Evolutionary conservation across 2,888 invertebrate genomes (phyloP), one percentile per base, ranked within the genome.

Genomic region (Lordiphosa fenestrarum): DNA sequence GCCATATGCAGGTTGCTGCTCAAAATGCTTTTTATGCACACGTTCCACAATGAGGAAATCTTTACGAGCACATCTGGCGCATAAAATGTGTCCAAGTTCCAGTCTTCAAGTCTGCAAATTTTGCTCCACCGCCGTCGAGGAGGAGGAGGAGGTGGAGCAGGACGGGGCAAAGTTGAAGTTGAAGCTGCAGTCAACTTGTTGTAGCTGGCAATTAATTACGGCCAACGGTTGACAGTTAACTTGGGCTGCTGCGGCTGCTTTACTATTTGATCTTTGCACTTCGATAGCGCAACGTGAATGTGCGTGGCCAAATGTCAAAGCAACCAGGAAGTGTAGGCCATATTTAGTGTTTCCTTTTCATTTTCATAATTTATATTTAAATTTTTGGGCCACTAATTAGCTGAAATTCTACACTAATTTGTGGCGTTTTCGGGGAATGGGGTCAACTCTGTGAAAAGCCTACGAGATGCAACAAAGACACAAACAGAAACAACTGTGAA

Each of bases 261-360:
- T 70, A 83, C 80, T 71, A 83, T 81, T 81, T 81, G 81, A 81
- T 84, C 84, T 81, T 75, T 81, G 81, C 84, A 81, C 84, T 77
- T 75, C 62, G 81, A 84, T 77, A 77, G 70, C 69, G 58, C 50
- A 70, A 62, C 69, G 61, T 66, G 53, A 58, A 78, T 56, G 35
- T 66, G 64, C 58, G 67, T 52, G 47, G 66, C 19, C 40, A 3
- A 48, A 37, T 46, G 30, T 56, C 13, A 12, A 36, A 33, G 72
- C 64, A 65, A 82, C 75, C 82, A 73, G 82, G 82, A 71, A 69
- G 67, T 63, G 64, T 56, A 54, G 54, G 66, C 60, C 19, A 19
- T 19, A 19, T 3, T 19, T 19, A 19, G 19, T 19, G 19, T 19
- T 19, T 19, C 2, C 19, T 19, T 44, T 44, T 5, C 5, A 2